A percentile compares a stretch with the other conserved stretches of the same genome.
Evolutionary conservation across 2,113 vertebrate species (phyloP).

Genomic region (Seriola aureovittata): DNA sequence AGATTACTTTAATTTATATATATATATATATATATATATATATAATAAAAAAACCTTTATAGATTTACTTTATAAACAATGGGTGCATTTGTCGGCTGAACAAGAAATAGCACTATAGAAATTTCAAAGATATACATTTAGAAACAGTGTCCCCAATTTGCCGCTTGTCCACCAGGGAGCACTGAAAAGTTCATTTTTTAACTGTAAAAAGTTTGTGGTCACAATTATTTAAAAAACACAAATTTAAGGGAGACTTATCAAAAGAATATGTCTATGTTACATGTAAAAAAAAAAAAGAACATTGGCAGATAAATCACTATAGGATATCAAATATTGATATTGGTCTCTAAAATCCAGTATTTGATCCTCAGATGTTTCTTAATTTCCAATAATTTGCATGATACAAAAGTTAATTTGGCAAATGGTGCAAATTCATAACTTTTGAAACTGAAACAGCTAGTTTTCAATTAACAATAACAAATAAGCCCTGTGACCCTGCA

Average conservation of each 20-base stretch:
- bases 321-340: not conserved
- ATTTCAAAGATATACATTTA: not conserved
- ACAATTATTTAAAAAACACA: not conserved
- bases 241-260: no score
- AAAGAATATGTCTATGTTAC: no score
- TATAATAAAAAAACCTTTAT: not conserved
- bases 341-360: not conserved
- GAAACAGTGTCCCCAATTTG: not conserved
- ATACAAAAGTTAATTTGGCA: no score
- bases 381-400: no score
- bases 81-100: not conserved
- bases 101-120: no score
- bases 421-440: not conserved
- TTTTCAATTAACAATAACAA: not conserved
- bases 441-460: not conserved
- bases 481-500: no score
- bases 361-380: not conserved
- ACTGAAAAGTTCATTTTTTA: not conserved
- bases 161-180: not conserved
- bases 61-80: not conserved
- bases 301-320: no score
- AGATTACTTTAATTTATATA: not conserved
- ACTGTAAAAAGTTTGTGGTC: not conserved
- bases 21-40: not conserved
- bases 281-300: no score